Evolutionary conservation across 2,888 invertebrate species (phyloP).

Genomic region (Luperina testacea): DNA sequence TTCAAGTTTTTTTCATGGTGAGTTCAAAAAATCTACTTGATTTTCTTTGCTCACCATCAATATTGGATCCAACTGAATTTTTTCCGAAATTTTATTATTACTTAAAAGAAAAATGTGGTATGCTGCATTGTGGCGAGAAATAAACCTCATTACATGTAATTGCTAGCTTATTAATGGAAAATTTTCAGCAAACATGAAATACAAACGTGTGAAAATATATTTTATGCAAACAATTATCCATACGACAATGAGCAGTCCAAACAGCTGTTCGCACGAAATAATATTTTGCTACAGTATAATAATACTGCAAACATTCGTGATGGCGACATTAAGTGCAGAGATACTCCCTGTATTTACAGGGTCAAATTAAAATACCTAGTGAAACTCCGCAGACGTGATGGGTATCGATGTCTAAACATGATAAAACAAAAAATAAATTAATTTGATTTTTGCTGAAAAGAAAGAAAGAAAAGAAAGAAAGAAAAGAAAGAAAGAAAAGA

Average conservation of each 20-base stretch:
- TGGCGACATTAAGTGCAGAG: constrained; percentile 26
- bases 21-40: no score
- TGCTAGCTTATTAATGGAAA: constrained; percentile 21
- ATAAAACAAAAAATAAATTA: background rate
- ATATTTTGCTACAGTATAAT: constrained; percentile 50
- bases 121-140: no score
- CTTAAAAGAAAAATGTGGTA: background rate
- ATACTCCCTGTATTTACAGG: constrained; percentile 6
- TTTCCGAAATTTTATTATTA: no score
- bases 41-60: background rate
- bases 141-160: background rate
- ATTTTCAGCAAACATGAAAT: constrained; percentile 25
- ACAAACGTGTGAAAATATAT: constrained; percentile 35
- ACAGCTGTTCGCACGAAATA: constrained; percentile 40
- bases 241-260: constrained; percentile 29
- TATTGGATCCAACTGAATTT: background rate
- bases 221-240: constrained; percentile 27
- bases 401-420: no score
- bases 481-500: no score
- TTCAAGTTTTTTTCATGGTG: background rate
- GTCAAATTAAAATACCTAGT: background rate
- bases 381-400: background rate
- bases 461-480: no score
- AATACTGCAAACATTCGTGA: constrained; percentile 51
- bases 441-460: background rate